phyloP scores from a whole-genome alignment of 2,888 invertebrate species.

The Synanthedon formicaeformis region DNA sequence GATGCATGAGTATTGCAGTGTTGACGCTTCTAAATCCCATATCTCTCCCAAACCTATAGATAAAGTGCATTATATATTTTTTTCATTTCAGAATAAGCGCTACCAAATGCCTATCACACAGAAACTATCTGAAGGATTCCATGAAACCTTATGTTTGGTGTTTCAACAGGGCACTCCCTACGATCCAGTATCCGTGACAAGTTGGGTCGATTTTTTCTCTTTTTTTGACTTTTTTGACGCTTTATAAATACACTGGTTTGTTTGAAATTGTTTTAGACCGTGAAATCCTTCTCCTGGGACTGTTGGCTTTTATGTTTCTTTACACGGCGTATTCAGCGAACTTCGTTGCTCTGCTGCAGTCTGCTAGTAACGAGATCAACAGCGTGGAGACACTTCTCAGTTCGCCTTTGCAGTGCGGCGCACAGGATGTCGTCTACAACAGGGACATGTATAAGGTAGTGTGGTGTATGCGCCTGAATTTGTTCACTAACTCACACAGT shows the following conservation, averaged over 20 bases:
- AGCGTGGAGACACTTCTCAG: conserved; percentile 73
- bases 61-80: background rate
- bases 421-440: conserved; percentile 78
- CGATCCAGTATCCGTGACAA: conserved; percentile 6
- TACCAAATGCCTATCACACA: conserved; percentile 1
- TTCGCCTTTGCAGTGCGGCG: conserved; percentile 75
- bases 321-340: conserved; percentile 83
- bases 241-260: no score
- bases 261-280: conserved; percentile 45
- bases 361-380: conserved; percentile 76
- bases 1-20: no score
- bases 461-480: background rate
- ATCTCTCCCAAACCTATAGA: no score
- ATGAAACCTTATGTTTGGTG: conserved; percentile 9
- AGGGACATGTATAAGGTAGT: conserved; percentile 17
- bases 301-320: conserved; percentile 75
- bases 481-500: no score
- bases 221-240: no score
- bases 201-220: conserved; percentile 4
- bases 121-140: conserved; percentile 5
- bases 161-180: conserved; percentile 11
- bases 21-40: no score
- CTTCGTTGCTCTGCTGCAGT: conserved; percentile 80
- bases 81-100: conserved; percentile 2
- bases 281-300: conserved; percentile 73